Evolutionary conservation across 2,888 invertebrate species (phyloP).

Genomic region (Sesia apiformis): DNA sequence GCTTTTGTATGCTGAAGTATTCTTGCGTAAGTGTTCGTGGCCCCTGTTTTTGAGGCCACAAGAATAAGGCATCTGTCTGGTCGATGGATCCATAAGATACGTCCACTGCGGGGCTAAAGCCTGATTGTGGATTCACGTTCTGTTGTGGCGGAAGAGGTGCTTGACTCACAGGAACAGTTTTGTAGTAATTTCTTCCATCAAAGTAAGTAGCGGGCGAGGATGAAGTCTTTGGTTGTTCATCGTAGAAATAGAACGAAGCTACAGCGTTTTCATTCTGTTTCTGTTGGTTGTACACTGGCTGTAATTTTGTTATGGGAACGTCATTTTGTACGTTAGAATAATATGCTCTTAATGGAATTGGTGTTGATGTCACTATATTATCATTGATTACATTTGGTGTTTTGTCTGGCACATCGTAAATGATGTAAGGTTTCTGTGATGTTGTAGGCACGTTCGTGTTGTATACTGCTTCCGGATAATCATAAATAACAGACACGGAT

Average conservation of each 20-base stretch:
- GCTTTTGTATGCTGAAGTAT: slow-evolving; percentile 69
- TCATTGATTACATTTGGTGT: slow-evolving; percentile 34
- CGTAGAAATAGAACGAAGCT: slow-evolving; percentile 80
- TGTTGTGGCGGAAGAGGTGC: slow-evolving; percentile 31
- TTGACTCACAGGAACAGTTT: slow-evolving; percentile 44
- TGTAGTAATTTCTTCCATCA: slow-evolving; percentile 62
- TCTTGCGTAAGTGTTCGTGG: slow-evolving; percentile 67
- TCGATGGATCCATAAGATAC: slow-evolving; percentile 62
- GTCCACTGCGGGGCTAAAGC: slow-evolving; percentile 51
- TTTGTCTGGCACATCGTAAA: slow-evolving; percentile 67
- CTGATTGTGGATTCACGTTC: slow-evolving; percentile 41
- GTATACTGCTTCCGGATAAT: slow-evolving; percentile 59
- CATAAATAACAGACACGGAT: slow-evolving; percentile 64
- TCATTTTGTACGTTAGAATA: slow-evolving; percentile 73
- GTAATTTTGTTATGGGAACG: slow-evolving; percentile 69
- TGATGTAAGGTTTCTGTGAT: slow-evolving; percentile 63
- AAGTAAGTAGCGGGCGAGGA: slow-evolving; percentile 70
- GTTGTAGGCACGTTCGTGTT: slow-evolving; percentile 56
- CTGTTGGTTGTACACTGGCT: slow-evolving; percentile 60
- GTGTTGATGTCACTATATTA: slow-evolving; percentile 71
- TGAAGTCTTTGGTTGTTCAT: slow-evolving; percentile 75
- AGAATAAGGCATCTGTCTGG: slow-evolving; percentile 58
- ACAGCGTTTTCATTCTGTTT: slow-evolving; percentile 60
- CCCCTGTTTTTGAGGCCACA: slow-evolving; percentile 69
- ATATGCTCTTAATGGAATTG: slow-evolving; percentile 76